Conservation (phyloP, 2,797 vertebrate species). For the Mycteria americana region DNA sequence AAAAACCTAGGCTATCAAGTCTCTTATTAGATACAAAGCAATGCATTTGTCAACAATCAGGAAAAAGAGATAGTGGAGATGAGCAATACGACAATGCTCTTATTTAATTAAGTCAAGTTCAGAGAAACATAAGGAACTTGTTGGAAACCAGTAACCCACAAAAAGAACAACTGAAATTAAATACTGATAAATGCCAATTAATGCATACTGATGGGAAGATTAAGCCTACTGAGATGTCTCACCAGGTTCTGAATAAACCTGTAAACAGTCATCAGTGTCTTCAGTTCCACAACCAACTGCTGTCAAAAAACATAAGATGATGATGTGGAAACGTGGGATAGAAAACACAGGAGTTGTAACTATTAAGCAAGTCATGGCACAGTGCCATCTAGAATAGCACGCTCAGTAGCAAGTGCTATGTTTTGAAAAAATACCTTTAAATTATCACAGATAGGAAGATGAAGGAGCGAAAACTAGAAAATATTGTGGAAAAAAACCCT, state of each 20-base stretch:
- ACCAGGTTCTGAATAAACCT: not conserved
- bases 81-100: not conserved
- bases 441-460: not conserved
- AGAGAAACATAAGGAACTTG: not conserved
- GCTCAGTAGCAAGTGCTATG: not conserved
- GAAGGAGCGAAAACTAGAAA: not conserved
- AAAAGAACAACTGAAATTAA: not conserved
- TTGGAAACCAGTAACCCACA: not conserved
- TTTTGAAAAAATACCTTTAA: not conserved
- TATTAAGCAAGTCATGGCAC: not conserved
- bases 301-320: not conserved
- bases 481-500: rapidly evolving
- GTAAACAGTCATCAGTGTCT: not conserved
- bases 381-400: not conserved
- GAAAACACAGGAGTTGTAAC: not conserved
- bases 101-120: not conserved
- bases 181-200: not conserved
- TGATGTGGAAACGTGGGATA: not conserved
- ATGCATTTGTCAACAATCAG: not conserved
- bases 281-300: not conserved
- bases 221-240: not conserved
- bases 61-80: not conserved
- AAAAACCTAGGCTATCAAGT: not conserved
- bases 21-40: not conserved
- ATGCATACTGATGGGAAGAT: not conserved